Conservation (phyloP, 2,888 invertebrate genomes). For the Amblyteles armatorius region DNA sequence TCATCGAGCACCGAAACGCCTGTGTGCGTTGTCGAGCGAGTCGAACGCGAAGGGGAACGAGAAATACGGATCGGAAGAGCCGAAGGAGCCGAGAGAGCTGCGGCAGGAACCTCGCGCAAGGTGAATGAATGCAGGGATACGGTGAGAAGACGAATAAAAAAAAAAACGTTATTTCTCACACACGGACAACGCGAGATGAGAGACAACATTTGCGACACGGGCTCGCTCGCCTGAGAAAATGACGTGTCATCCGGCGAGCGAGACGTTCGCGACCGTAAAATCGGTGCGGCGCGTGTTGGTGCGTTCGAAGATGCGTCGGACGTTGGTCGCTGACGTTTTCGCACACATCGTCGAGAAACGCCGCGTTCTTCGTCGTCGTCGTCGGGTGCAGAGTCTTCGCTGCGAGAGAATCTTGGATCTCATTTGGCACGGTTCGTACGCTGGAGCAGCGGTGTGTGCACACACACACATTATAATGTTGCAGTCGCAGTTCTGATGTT, state of each 20-base stretch:
- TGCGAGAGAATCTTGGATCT: slow-evolving; percentile 69
- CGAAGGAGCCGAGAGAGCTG: background rate
- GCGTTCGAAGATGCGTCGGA: slow-evolving; percentile 18
- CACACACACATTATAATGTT: background rate
- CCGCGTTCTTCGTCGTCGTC: slow-evolving; percentile 62
- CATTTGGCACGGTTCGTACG: slow-evolving; percentile 66
- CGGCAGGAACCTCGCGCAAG: background rate
- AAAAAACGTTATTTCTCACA: slow-evolving; percentile 53
- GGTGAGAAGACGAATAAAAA: background rate
- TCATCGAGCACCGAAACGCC: slow-evolving; percentile 34
- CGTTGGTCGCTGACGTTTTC: slow-evolving; percentile 36
- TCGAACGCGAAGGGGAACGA: slow-evolving; percentile 22
- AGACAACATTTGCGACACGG: slow-evolving; percentile 60
- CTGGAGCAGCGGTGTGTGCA: slow-evolving; percentile 22
- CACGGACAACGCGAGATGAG: slow-evolving; percentile 26
- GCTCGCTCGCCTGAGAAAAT: slow-evolving; percentile 63
- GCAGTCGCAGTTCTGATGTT: background rate
- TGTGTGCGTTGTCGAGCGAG: slow-evolving; percentile 32
- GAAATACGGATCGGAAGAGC: background rate
- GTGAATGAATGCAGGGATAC: slow-evolving; percentile 41
- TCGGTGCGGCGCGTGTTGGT: slow-evolving; percentile 43
- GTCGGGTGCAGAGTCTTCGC: slow-evolving; percentile 46
- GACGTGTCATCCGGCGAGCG: slow-evolving; percentile 65
- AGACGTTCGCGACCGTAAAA: slow-evolving; percentile 64
- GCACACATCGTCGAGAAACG: slow-evolving; percentile 20